These are phyloP conservation scores for Eilema sororculum DNA, from an alignment of 2,888 invertebrate genomes.

Conservation along the genomic window DNA sequence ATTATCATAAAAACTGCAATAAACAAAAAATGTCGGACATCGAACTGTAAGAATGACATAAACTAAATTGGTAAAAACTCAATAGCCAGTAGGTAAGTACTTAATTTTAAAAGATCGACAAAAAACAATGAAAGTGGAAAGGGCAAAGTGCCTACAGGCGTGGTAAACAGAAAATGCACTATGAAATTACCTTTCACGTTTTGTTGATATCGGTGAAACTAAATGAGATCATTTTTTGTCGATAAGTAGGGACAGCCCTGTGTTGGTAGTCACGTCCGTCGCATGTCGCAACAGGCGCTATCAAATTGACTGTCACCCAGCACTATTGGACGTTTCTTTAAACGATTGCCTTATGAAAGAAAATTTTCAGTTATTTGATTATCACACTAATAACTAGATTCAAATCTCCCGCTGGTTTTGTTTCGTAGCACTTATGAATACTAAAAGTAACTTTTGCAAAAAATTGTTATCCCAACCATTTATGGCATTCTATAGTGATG, in stretches of 20 bases:
- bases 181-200: slow-evolving; percentile 86
- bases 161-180: slow-evolving; percentile 81
- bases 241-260: slow-evolving; percentile 60
- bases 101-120: slow-evolving; percentile 56
- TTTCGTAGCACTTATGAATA: neutral
- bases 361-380: slow-evolving; percentile 27
- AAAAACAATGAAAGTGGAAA: slow-evolving; percentile 78
- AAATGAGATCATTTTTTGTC: slow-evolving; percentile 83
- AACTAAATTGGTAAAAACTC: slow-evolving; percentile 37
- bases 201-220: slow-evolving; percentile 77
- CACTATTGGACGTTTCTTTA: slow-evolving; percentile 42
- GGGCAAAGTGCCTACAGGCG: slow-evolving; percentile 79
- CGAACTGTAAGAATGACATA: slow-evolving; percentile 42
- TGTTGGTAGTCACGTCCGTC: slow-evolving; percentile 69
- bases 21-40: slow-evolving; percentile 44
- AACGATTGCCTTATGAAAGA: slow-evolving; percentile 39
- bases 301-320: slow-evolving; percentile 59
- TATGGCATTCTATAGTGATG: neutral
- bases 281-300: slow-evolving; percentile 65
- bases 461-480: neutral
- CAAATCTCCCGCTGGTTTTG: neutral
- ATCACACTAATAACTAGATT: neutral
- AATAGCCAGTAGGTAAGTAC: slow-evolving; percentile 38
- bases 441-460: neutral
- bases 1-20: slow-evolving; percentile 28